Percentiles rank a stretch among this genome's conserved stretches.
Conservation (phyloP, 2,888 invertebrate genomes). For the Matsumyia berberina region DNA sequence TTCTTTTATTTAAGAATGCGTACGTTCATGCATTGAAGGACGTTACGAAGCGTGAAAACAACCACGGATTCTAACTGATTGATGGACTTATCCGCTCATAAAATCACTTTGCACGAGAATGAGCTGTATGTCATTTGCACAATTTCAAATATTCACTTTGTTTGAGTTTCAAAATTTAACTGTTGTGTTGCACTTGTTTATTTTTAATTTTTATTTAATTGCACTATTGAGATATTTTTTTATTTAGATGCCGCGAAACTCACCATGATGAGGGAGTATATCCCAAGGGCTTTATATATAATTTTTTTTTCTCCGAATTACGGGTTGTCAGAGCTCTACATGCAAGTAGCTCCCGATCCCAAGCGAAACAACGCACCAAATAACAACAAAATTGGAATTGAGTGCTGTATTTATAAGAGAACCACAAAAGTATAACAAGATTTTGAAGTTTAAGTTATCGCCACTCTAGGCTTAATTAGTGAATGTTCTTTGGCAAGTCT, state of each 20-base stretch:
- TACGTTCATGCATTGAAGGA: conserved; percentile 22
- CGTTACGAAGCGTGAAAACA: conserved; percentile 64
- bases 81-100: conserved; percentile 60
- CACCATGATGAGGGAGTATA: conserved; percentile 61
- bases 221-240: conserved; percentile 10
- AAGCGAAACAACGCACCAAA: conserved; percentile 65
- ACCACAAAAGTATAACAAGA: conserved; percentile 65
- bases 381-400: conserved; percentile 69
- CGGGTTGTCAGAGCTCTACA: conserved; percentile 9
- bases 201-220: not conserved
- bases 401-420: conserved; percentile 74
- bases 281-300: conserved; percentile 18
- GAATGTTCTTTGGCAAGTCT: conserved; percentile 53
- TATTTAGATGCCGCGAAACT: conserved; percentile 38
- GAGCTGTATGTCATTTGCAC: conserved; percentile 1
- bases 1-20: conserved; percentile 6
- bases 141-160: conserved; percentile 4
- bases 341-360: conserved; percentile 53
- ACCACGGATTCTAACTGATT: conserved; percentile 42
- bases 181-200: conserved; percentile 20
- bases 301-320: conserved; percentile 34
- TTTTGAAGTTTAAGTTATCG: conserved; percentile 42
- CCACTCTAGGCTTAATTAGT: conserved; percentile 41
- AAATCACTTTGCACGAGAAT: conserved; percentile 25
- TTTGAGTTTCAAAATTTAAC: not conserved